Base-by-base conservation (phyloP, 1,140 invertebrate genomes). In the Acromyrmex heyeri region DNA sequence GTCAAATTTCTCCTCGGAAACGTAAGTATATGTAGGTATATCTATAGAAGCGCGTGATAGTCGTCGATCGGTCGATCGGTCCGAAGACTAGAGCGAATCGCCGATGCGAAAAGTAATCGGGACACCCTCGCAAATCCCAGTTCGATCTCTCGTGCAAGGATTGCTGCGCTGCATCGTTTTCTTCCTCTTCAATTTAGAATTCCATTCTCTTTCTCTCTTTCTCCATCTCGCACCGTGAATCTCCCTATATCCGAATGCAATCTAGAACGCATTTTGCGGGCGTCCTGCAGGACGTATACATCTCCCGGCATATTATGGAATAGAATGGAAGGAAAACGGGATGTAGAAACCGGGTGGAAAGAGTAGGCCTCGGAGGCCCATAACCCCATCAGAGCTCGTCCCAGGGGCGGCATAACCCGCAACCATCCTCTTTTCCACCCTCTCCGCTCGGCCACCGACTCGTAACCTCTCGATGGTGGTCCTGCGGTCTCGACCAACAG, bases 341-440 rank as follows among this genome's bases (percentile, higher is more conserved):
- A 93, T 87, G 92, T 93, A 91, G 94, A 89, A 90, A 94, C 89
- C 91, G 91, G 91, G 90, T 85, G 90, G 91, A 94, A 93, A 94
- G 94, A 95, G 94, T 95, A 95, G 94, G 94, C 95, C 95, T 95
- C 91, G 83, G 95, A 95, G 95, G 94, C 94, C 92, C 92, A 95
- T 95, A 95, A 95, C 95, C 95, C 94, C 94, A 95, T 95, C 95
- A 95, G 93, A 89, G 92, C 88, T 93, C 85, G 90, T 95, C 94
- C 93, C 95, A 91, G 64, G 94, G 94, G 94, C 88, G 77, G 86
- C 92, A 94, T 95, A 94, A 95, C 93, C 87, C 88, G 87, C 69
- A 77, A 75, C 86, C 61, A 69, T 12, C 59, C 79, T 48, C 75
- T 57, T 75, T 70, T 70, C 64, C 64, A 75, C 91, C 48, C 67